phyloP scores from a whole-genome alignment of 2,888 invertebrate genomes.

The Mimachlamys varia region DNA sequence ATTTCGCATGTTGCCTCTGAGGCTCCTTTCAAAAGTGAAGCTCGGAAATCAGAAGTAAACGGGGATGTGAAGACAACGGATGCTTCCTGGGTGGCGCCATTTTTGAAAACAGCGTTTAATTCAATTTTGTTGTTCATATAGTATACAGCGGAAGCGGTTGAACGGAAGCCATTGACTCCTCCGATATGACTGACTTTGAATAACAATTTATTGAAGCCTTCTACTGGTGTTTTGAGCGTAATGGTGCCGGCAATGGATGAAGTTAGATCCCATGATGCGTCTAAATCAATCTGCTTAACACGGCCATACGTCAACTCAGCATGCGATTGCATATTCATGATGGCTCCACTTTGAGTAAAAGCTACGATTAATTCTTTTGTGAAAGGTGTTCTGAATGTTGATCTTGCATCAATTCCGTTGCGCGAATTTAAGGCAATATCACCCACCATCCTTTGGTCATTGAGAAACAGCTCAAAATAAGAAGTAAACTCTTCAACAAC shows the following conservation, averaged over 20 bases:
- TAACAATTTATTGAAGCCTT: neutral
- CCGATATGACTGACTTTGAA: slow-evolving; percentile 2
- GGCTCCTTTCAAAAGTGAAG: neutral
- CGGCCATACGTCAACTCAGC: slow-evolving; percentile 46
- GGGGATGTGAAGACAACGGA: slow-evolving; percentile 4
- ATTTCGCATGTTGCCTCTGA: neutral
- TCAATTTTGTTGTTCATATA: slow-evolving; percentile 29
- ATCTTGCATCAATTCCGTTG: slow-evolving; percentile 46
- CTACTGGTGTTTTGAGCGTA: slow-evolving; percentile 39
- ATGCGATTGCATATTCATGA: neutral
- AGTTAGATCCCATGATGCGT: neutral
- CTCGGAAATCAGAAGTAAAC: slow-evolving; percentile 29
- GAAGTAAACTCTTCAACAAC: slow-evolving; percentile 33
- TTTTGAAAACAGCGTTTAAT: slow-evolving; percentile 21
- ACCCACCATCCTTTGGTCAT: slow-evolving; percentile 35
- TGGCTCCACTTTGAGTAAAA: neutral
- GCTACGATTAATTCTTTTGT: slow-evolving; percentile 51
- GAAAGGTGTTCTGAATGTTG: slow-evolving; percentile 55
- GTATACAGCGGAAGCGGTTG: neutral
- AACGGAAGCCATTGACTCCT: slow-evolving; percentile 16
- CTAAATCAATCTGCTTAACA: slow-evolving; percentile 41
- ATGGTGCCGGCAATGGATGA: slow-evolving; percentile 19
- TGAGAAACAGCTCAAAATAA: neutral
- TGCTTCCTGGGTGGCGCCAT: neutral
- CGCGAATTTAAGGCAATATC: slow-evolving; percentile 38